Percentiles rank a stretch among this genome's conserved stretches.
phyloP scores from a whole-genome alignment of 2,888 invertebrate genomes.

The Crossocerus cetratus region DNA sequence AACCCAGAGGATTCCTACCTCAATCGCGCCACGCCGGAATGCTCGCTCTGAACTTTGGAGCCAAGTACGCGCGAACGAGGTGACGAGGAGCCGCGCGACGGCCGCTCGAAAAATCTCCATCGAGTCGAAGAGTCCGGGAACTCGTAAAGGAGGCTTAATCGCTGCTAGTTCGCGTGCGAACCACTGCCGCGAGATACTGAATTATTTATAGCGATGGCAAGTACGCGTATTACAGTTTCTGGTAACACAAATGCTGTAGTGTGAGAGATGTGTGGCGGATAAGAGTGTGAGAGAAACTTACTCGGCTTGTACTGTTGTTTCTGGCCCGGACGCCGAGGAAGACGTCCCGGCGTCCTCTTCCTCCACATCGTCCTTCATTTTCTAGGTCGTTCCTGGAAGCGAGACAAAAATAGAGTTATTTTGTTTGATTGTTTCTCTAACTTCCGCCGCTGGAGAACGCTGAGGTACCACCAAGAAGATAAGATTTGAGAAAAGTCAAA shows the following conservation, averaged over 20 bases:
- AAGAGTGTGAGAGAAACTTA: slow-evolving; percentile 42
- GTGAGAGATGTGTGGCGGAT: not conserved
- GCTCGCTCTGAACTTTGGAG: not conserved
- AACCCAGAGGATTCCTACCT: slow-evolving; percentile 24
- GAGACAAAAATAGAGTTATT: not conserved
- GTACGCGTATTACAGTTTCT: not conserved
- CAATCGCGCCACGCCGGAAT: not conserved
- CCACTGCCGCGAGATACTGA: too few species aligned
- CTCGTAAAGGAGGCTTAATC: too few species aligned
- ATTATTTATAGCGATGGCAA: too few species aligned
- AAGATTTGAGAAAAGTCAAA: too few species aligned
- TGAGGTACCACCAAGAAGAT: too few species aligned
- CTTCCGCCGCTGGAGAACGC: too few species aligned
- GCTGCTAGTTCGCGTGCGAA: too few species aligned
- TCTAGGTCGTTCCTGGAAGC: slow-evolving; percentile 50
- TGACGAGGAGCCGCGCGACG: too few species aligned
- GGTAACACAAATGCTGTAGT: not conserved
- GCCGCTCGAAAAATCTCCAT: too few species aligned
- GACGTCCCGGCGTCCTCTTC: slow-evolving; percentile 63
- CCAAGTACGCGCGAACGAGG: not conserved
- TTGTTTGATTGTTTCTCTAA: not conserved
- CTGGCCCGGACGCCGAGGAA: slow-evolving; percentile 55
- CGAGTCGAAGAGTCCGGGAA: too few species aligned
- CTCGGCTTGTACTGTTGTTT: slow-evolving; percentile 59
- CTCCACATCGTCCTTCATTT: slow-evolving; percentile 70